Base-by-base conservation (phyloP, 30 jellyfish, hydroid and myxozoan species). In the Turritopsis rubra region DNA sequence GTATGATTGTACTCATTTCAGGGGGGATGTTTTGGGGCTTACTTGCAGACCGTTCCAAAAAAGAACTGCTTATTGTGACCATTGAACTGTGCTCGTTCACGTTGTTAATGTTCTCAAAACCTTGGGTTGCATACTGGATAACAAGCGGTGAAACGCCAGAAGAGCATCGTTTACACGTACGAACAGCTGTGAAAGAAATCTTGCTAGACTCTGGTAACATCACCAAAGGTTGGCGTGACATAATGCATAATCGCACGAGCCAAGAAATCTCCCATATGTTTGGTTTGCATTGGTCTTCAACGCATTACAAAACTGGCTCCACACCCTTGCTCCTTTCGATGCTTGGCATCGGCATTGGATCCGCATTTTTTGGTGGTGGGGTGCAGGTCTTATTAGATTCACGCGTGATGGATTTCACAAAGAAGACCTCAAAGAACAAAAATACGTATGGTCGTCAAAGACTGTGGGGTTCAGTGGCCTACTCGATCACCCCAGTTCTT, bases 91-190 rank as follows among this genome's bases (percentile, higher is more conserved):
- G 54, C 53, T 24, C 41, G 53, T 65, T 80, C 26, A 20, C 83
- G 25, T 9, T 80, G 7, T 52, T 80, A 22, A 26, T 80, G 81
- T 80, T 80, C 28, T 27, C 81, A 1, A 80, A 70, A 20, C 87
- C 87, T 16, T 80, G 87, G 87, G 87, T 53, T 41, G 87, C 87
- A 1, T 80, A 80, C 28, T 80, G 87, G 87, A 80, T 80, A 9
- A 80, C 78, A 22, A 18, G 54, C 21, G 81, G 29, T 20, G 65
- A 52, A 26, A 52, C 53, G 16, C 29, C 54, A 22, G 65, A 22
- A 1, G 82, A 53, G 54, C 78, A 31, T 30, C 52, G 82, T n/a
- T 20, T 29, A 30, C 82, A 74, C 70, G 65, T 31, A 23, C 9
- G 16, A 0, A 21, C 18, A 53, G 65, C 78, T 52, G 87, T 25